Base-by-base conservation (phyloP, 1,140 invertebrate genomes). In the Saccostrea echinata region DNA sequence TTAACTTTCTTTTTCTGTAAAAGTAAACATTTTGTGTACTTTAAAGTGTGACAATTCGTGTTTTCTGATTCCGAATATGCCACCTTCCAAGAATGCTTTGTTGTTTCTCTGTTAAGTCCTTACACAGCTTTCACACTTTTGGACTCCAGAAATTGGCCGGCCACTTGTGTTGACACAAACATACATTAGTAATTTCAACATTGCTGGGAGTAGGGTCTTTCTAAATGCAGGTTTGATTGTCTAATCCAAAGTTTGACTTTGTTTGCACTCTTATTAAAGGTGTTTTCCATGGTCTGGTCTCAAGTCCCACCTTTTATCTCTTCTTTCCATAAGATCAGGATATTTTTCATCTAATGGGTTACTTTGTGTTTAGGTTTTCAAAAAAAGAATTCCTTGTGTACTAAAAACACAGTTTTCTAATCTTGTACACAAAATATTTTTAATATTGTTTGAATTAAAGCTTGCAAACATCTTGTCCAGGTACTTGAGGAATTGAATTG, bases 361-460 rank as follows among this genome's bases (percentile, higher is more conserved):
- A 71, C 30, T 27, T 71, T 33, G 24, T 71, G 68, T 71, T 71
- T 71, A 71, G 27, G 27, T 33, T 33, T 71, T 71, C 9, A 16
- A 13, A 71, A 71, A 71, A 71, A 71, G 27, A 16, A 71, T 71
- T 71, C 68, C 27, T 71, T 27, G 27, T 71, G 24, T 71, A 71
- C 68, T 71, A 71, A 30, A 71, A 71, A 71, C 68, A 71, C 27
- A 30, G 68, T 33, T 71, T 71, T 71, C 68, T 71, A 30, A 71
- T 71, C 68, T 71, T 71, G 68, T 27, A 71, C 68, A 71, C 16
- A 71, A 71, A 71, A 71, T 71, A 16, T 33, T 71, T 30, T 71
- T 71, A 71, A 71, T 71, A 71, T 71, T 71, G 68, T 71, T 71
- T 71, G 68, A 71, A 30, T 71, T 30, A 71, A 71, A 71, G 68